Evolutionary conservation across 35 echinoderm and acorn worm genomes (phyloP).

Genomic region (Heliocidaris erythrogramma): DNA sequence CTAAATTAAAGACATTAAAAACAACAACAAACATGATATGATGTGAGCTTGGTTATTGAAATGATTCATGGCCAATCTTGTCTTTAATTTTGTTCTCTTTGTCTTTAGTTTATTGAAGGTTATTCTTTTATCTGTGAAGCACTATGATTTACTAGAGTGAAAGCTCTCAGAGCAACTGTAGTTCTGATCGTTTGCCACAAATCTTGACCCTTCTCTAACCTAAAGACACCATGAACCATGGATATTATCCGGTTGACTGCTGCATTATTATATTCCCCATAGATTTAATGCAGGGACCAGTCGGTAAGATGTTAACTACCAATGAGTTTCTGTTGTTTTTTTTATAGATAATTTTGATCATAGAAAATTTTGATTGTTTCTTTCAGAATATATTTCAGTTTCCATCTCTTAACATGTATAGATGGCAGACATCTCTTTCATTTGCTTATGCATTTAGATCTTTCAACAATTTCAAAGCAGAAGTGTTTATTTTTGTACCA

Average conservation of each 20-base stretch:
- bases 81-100: not conserved
- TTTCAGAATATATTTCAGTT: not conserved
- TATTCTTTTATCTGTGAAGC: not conserved
- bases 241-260: too few species aligned
- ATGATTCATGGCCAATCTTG: not conserved
- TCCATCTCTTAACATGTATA: not conserved
- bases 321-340: not conserved
- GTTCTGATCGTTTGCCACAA: conserved; percentile 17
- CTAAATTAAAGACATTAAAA: not conserved
- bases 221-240: not conserved
- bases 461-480: too few species aligned
- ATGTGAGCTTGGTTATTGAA: not conserved
- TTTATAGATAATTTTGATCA: not conserved
- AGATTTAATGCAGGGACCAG: too few species aligned
- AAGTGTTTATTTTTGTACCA: too few species aligned
- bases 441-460: not conserved
- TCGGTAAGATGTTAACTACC: not conserved
- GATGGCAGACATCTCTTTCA: not conserved
- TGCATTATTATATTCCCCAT: too few species aligned
- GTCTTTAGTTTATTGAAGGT: not conserved
- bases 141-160: not conserved
- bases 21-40: not conserved
- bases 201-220: not conserved
- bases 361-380: not conserved
- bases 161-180: not conserved